A percentile compares a stretch with the other conserved stretches of the same genome.
Conservation (phyloP, 2,797 vertebrate species). For the Clamator glandarius region DNA sequence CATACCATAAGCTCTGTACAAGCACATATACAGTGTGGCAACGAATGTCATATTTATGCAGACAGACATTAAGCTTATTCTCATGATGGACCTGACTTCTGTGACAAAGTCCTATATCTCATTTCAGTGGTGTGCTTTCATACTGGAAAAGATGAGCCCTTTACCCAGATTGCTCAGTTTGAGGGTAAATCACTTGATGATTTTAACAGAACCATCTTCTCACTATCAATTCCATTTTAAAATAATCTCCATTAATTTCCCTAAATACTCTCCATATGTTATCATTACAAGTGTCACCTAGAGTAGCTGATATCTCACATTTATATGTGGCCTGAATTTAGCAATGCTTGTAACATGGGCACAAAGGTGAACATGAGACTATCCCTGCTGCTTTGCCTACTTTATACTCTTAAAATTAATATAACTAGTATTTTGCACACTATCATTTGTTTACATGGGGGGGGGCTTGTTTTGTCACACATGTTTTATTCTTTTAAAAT, state of each 20-base stretch:
- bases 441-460: background rate
- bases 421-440: background rate
- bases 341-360: background rate
- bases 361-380: background rate
- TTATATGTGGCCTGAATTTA: background rate
- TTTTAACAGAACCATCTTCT: background rate
- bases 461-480: background rate
- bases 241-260: background rate
- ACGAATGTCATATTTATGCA: background rate
- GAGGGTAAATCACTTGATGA: background rate
- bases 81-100: background rate
- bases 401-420: background rate
- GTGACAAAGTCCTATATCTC: background rate
- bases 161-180: background rate
- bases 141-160: background rate
- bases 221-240: background rate
- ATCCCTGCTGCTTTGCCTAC: background rate
- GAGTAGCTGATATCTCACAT: background rate
- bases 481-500: background rate
- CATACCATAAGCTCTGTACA: background rate
- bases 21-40: background rate
- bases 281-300: background rate
- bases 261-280: background rate
- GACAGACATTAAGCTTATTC: background rate
- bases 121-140: background rate